Conservation (phyloP, 2,113 vertebrate species). For the Coregonus clupeaformis region DNA sequence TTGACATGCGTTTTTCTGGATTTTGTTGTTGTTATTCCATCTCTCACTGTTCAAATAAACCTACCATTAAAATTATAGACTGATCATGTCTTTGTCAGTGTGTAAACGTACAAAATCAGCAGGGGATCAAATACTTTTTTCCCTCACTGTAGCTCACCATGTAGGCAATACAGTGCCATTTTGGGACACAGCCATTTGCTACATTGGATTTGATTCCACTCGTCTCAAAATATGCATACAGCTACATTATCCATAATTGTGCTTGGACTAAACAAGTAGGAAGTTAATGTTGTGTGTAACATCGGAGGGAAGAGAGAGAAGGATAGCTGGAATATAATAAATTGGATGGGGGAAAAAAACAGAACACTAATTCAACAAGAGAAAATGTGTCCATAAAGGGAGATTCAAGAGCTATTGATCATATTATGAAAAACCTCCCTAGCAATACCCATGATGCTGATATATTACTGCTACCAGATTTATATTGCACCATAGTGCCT, state of each 20-base stretch:
- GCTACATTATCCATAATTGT: background rate
- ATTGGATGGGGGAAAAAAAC: background rate
- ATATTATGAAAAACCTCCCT: background rate
- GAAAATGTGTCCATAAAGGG: conserved; percentile 25
- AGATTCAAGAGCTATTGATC: conserved; percentile 25
- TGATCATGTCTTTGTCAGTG: too few relatives aligned
- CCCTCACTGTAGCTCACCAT: too few relatives aligned
- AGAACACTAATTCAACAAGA: background rate
- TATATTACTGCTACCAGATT: conserved; percentile 15
- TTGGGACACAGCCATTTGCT: background rate
- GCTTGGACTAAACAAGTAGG: background rate
- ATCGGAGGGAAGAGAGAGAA: background rate
- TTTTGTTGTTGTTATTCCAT: too few relatives aligned
- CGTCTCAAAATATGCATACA: background rate
- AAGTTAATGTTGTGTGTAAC: background rate
- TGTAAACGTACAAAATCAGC: too few relatives aligned
- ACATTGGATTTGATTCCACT: background rate
- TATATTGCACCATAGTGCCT: conserved; percentile 14
- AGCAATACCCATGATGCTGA: too few relatives aligned
- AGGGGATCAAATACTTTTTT: too few relatives aligned
- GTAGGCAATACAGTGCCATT: too few relatives aligned
- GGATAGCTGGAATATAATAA: background rate
- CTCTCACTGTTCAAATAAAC: too few relatives aligned
- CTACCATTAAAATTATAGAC: too few relatives aligned
- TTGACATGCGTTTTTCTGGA: too few relatives aligned